Percentiles rank a stretch among this genome's conserved stretches.
Evolutionary conservation across 2,797 vertebrate species (phyloP).

Genomic region (Cyclura pinguis): DNA sequence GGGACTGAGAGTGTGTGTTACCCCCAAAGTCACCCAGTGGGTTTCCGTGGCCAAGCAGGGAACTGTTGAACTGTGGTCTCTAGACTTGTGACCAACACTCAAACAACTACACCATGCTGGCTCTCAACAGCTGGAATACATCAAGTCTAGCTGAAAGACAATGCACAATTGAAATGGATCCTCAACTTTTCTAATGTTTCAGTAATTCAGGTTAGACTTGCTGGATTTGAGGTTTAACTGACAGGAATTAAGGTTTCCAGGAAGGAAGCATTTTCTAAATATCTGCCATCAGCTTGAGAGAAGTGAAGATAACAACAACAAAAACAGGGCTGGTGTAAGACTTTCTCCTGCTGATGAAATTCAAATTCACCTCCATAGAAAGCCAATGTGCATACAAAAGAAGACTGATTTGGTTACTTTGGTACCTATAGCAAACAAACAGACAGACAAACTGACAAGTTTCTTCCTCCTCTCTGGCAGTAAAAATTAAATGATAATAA

Average conservation of each 20-base stretch:
- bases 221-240: neutral
- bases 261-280: neutral
- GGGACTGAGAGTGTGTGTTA: too few relatives aligned
- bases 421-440: neutral
- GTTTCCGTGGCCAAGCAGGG: too few relatives aligned
- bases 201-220: neutral
- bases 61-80: too few relatives aligned
- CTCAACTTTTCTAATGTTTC: neutral
- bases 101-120: too few relatives aligned
- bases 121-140: neutral
- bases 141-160: neutral
- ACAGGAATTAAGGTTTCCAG: neutral
- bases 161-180: neutral
- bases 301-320: neutral
- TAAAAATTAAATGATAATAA: neutral
- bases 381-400: neutral
- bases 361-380: neutral
- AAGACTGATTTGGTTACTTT: too few relatives aligned
- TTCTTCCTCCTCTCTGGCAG: neutral
- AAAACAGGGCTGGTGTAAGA: neutral
- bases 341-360: neutral
- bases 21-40: too few relatives aligned
- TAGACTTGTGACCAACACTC: too few relatives aligned
- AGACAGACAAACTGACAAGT: neutral
- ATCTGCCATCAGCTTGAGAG: neutral